phyloP scores from a whole-genome alignment of 2,797 vertebrate genomes.

The Bradypodion pumilum region DNA sequence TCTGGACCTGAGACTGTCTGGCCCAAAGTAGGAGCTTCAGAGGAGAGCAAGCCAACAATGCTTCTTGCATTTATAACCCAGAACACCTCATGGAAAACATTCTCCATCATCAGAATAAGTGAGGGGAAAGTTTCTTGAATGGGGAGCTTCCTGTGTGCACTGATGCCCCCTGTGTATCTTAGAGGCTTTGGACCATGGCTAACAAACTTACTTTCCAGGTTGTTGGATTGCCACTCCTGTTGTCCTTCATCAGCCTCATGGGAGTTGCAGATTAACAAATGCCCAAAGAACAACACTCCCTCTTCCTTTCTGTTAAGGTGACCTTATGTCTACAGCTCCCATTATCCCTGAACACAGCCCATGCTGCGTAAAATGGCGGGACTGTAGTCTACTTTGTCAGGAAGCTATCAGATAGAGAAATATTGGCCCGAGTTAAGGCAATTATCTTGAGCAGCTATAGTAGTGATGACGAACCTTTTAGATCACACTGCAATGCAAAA shows the following conservation, averaged over 20 bases:
- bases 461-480: no score
- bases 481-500: no score
- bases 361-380: neutral
- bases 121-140: neutral
- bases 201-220: no score
- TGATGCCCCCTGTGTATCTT: neutral
- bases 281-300: no score
- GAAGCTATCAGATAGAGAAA: neutral
- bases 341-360: neutral
- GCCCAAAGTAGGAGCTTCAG: neutral
- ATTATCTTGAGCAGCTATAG: no score
- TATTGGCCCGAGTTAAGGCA: neutral
- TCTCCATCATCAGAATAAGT: neutral
- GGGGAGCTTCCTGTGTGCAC: neutral
- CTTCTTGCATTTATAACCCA: no score
- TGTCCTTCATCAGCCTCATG: no score
- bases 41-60: neutral
- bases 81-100: neutral
- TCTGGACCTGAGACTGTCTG: neutral
- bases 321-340: neutral
- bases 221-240: no score
- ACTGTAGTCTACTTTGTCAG: no score
- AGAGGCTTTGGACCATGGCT: neutral
- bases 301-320: no score
- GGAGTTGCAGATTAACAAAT: no score